Evolutionary conservation across 2,797 vertebrate genomes (phyloP), one percentile per base, ranked within the genome.

Genomic region (Melanotaenia nigrans): DNA sequence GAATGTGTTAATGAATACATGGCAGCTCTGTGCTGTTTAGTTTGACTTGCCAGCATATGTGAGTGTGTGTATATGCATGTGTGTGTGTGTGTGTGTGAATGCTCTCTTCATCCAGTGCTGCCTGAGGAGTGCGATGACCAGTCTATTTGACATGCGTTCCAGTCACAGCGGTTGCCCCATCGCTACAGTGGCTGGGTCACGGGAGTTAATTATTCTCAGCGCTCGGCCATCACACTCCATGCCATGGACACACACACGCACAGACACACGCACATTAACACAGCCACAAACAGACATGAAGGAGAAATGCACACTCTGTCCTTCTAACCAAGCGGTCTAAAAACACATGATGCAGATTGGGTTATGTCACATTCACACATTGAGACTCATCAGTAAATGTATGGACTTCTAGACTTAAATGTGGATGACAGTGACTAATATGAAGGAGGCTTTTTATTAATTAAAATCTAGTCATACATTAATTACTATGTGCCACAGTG

Each of bases 151-250:
- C 87, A 88, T 78, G 78, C 73, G 51, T 85, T 87, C 87, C 85
- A 77, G 81, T 89, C 88, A 81, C 88, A 87, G 87, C 71, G 54
- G 85, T 86, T 2, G 65, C 53, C 69, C 79, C 49, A 14, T 84
- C 79, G 32, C 83, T 47, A 61, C 51, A 16, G 84, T 45, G 73
- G 78, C 83, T 30, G 77, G 91, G 88, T 93, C 91, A 90, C 69
- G n/a, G n/a, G 72, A 91, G 90, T 91, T 93, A 94, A 93, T 94
- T 93, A 90, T 90, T 89, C 86, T 85, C 90, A 86, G 90, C 5
- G 61, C 79, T 77, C 86, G 78, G 77, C 87, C 76, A 69, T 77
- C 83, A 75, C 61, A 55, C 73, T 63, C 38, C 75, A 73, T 33
- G 51, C 78, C 9, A 65, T 25, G 58, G n/a, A 62, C 68, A 33